Conservation (phyloP, 2,888 invertebrate species). For the Luperina testacea region DNA sequence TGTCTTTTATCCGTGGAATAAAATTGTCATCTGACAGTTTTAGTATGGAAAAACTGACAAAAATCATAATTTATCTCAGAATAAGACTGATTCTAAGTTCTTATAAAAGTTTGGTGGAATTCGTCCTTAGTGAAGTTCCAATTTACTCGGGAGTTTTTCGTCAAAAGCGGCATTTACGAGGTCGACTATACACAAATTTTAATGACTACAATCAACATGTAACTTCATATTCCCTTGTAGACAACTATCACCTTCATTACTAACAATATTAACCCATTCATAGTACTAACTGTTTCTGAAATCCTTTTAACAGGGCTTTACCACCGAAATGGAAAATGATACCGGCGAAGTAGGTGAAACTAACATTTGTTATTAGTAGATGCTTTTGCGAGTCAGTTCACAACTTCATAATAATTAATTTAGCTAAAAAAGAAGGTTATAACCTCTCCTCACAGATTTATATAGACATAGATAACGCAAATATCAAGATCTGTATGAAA, state of each 20-base stretch:
- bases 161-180: not conserved
- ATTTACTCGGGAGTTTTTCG: not conserved
- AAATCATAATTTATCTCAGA: too few relatives aligned
- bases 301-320: slow-evolving; percentile 82
- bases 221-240: not conserved
- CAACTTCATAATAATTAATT: not conserved
- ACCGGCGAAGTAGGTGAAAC: slow-evolving; percentile 84
- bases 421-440: too few relatives aligned
- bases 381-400: slow-evolving; percentile 40
- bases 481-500: too few relatives aligned
- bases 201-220: not conserved
- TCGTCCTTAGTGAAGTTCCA: too few relatives aligned
- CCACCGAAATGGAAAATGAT: slow-evolving; percentile 88
- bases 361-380: slow-evolving; percentile 61
- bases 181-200: not conserved
- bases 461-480: too few relatives aligned
- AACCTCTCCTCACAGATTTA: too few relatives aligned
- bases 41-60: too few relatives aligned
- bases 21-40: too few relatives aligned
- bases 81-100: too few relatives aligned
- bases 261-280: not conserved
- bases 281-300: slow-evolving; percentile 65
- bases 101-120: too few relatives aligned
- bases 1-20: too few relatives aligned
- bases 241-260: not conserved